Evolutionary conservation across 2,888 invertebrate genomes (phyloP), one percentile per base, ranked within the genome.

Genomic region (Patella caerulea): DNA sequence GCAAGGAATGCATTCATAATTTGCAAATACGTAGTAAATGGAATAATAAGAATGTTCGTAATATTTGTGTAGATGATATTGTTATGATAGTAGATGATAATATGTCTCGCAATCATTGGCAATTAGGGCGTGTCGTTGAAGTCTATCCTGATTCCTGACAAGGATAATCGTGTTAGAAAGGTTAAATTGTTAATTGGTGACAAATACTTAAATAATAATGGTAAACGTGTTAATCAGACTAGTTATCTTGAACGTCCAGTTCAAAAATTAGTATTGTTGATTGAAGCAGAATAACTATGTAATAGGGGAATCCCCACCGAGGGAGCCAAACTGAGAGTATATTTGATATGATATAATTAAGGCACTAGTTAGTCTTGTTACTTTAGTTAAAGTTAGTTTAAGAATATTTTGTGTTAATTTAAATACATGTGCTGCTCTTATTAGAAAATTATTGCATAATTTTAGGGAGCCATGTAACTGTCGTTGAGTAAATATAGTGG

Each of bases 11-110:
- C 74, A n/a, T 81, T 14, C 75, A 75, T 9, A 4, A 45, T 14
- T 71, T 78, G 7, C 81, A 81, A 34, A 56, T 74, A 70, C 54
- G 81, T 24, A 75, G 75, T 17, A 79, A 78, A 52, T 79, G 78
- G 81, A 34, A 54, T 3, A 52, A 14, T 56, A 56, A 14, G 14
- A 56, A 72, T 24, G 3, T 34, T 34, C 59, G 53, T 17, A 71
- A 74, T 71, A 17, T 70, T 15, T 34, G 24, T 17, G 52, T 78
- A 55, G 34, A 69, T 34, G 74, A 74, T 45, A 70, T 74, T 71
- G 56, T 77, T 14, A n/a, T 73, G 70, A 56, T 56, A 56, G 55
- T 73, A 19, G 53, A 45, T 52, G 73, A 73, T 34, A 72, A 73
- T 15, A 12, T 56, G 2, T 56, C 74, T 74, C n/a, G 78, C n/a